Percentiles rank a stretch among this genome's conserved stretches.
Conservation (phyloP, 2,797 vertebrate species). For the Florisuga fusca region DNA sequence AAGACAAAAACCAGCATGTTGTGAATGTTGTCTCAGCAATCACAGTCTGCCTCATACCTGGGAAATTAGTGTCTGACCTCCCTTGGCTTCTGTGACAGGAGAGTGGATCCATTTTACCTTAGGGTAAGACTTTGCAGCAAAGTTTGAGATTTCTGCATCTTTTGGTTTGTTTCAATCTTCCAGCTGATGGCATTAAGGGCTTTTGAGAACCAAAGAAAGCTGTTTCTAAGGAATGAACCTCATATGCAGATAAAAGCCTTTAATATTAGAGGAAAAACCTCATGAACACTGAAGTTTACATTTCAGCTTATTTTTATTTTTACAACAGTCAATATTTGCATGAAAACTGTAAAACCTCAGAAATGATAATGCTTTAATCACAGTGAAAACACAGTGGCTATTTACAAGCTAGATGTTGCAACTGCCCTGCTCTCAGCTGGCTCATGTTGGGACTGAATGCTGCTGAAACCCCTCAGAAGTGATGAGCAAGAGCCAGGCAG, state of each 20-base stretch:
- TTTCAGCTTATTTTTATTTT: background rate
- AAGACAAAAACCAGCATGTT: background rate
- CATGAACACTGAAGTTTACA: background rate
- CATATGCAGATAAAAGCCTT: background rate
- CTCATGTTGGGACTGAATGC: accelerated
- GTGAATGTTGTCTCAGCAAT: background rate
- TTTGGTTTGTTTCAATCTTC: background rate
- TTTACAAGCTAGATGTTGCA: background rate
- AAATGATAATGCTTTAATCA: background rate
- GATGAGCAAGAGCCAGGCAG: background rate
- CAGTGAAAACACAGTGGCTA: background rate
- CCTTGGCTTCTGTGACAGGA: background rate
- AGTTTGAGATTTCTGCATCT: background rate
- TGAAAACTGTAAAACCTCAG: background rate
- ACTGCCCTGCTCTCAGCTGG: background rate
- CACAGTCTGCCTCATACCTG: background rate
- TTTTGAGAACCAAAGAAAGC: background rate
- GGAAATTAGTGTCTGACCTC: background rate
- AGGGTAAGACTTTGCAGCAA: background rate
- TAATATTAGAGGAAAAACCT: background rate
- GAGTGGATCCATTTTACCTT: background rate
- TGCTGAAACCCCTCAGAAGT: background rate
- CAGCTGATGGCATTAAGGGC: background rate
- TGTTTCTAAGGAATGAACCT: background rate
- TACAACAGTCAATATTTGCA: background rate